A percentile compares a stretch with the other conserved stretches of the same genome.
Evolutionary conservation across 1,140 invertebrate genomes (phyloP).

Genomic region (Philopotamus ludificatus): DNA sequence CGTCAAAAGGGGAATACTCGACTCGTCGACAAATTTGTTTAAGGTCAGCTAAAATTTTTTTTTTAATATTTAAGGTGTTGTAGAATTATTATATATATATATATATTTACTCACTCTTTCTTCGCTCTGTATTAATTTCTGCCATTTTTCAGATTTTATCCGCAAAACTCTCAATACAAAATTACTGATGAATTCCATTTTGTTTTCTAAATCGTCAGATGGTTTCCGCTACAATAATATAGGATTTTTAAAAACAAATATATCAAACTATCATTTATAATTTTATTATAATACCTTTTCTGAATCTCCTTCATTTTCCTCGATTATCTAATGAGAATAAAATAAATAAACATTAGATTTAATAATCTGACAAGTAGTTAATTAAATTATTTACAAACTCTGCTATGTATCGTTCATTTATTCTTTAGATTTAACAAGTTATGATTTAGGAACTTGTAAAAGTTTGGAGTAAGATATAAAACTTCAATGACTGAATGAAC

Average conservation of each 20-base stretch:
- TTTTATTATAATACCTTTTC: not conserved
- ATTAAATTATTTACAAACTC: no score
- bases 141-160: slow-evolving; percentile 75
- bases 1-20: slow-evolving; percentile 25
- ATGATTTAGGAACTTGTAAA: no score
- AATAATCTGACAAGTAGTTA: no score
- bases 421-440: no score
- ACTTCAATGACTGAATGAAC: no score
- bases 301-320: no score
- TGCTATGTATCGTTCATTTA: no score
- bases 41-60: not conserved
- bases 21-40: slow-evolving; percentile 30
- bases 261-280: no score
- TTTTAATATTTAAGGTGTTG: not conserved
- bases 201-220: slow-evolving; percentile 26
- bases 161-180: slow-evolving; percentile 59
- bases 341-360: no score
- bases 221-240: slow-evolving; percentile 16
- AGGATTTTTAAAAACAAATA: no score
- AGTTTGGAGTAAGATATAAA: no score
- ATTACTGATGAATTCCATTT: slow-evolving; percentile 34
- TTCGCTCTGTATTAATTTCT: slow-evolving; percentile 69
- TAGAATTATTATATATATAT: not conserved
- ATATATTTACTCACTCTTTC: slow-evolving; percentile 43
- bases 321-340: no score